These are phyloP conservation scores for Choloepus didactylus DNA, from an alignment of 2,797 vertebrate species.

Conservation along the genomic window DNA sequence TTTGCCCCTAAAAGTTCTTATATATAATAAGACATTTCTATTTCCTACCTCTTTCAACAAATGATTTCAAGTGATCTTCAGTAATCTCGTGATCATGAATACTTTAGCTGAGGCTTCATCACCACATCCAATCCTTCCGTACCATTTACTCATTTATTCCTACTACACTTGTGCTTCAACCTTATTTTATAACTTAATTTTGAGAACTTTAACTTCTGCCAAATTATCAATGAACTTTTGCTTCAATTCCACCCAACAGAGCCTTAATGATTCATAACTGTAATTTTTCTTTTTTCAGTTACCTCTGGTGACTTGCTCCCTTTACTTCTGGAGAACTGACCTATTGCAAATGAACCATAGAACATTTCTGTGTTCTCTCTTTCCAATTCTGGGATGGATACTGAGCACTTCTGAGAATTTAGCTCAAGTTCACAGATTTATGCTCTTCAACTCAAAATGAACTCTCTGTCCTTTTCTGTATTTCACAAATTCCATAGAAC, in stretches of 20 bases:
- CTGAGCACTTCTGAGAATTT: background rate
- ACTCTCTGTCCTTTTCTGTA: background rate
- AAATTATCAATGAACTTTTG: background rate
- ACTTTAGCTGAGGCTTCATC: background rate
- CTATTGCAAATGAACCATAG: rapidly evolving
- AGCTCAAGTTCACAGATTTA: background rate
- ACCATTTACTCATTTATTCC: background rate
- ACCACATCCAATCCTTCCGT: background rate
- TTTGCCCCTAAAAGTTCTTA: background rate
- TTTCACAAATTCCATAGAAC: background rate
- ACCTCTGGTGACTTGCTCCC: rapidly evolving
- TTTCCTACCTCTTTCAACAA: background rate
- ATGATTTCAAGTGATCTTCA: background rate
- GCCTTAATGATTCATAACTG: background rate
- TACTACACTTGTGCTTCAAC: background rate
- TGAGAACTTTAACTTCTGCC: background rate
- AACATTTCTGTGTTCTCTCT: background rate
- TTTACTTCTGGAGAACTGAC: background rate
- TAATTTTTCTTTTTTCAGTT: background rate
- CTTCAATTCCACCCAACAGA: rapidly evolving
- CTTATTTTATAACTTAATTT: background rate
- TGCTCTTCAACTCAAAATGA: background rate
- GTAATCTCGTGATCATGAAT: background rate
- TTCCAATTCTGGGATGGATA: background rate
- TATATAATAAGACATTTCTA: background rate